A percentile compares a stretch with the other conserved stretches of the same genome.
phyloP scores from a whole-genome alignment of 35 echinoderm and acorn worm genomes.

The Strongylocentrotus purpuratus region DNA sequence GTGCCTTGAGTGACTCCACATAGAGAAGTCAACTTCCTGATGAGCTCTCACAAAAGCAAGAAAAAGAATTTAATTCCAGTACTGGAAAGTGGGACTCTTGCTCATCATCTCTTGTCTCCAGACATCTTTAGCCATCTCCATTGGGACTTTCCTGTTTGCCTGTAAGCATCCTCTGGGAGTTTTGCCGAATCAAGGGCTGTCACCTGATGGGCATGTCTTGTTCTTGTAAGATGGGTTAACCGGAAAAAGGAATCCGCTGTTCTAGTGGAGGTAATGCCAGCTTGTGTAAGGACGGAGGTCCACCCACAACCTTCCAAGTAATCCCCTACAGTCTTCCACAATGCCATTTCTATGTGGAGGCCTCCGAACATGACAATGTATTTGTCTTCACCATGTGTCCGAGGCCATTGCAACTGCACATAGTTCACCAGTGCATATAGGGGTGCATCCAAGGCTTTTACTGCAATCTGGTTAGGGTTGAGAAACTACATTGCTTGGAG shows the following conservation, averaged over 20 bases:
- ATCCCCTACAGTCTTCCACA: constrained; percentile 46
- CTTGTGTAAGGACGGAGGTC: constrained; percentile 45
- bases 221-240: constrained; percentile 50
- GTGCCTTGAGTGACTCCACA: constrained; percentile 53
- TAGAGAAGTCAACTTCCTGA: constrained; percentile 34
- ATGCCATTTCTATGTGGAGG: constrained; percentile 66
- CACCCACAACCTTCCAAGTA: constrained; percentile 63
- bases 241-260: constrained; percentile 43
- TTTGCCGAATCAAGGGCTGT: constrained; percentile 41
- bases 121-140: too few relatives aligned
- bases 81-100: constrained; percentile 22
- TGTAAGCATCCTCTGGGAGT: constrained; percentile 33
- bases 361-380: constrained; percentile 64
- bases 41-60: constrained; percentile 61
- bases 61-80: constrained; percentile 37
- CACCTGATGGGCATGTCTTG: constrained; percentile 57
- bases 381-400: constrained; percentile 59
- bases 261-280: constrained; percentile 42
- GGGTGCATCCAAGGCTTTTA: constrained; percentile 61
- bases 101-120: background rate
- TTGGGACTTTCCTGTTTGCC: background rate
- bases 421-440: constrained; percentile 63
- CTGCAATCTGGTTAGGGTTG: constrained; percentile 53
- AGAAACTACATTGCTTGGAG: constrained; percentile 50
- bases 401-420: constrained; percentile 46